Evolutionary conservation across 2,113 vertebrate species (phyloP).

Genomic region (Thermophis baileyi): DNA sequence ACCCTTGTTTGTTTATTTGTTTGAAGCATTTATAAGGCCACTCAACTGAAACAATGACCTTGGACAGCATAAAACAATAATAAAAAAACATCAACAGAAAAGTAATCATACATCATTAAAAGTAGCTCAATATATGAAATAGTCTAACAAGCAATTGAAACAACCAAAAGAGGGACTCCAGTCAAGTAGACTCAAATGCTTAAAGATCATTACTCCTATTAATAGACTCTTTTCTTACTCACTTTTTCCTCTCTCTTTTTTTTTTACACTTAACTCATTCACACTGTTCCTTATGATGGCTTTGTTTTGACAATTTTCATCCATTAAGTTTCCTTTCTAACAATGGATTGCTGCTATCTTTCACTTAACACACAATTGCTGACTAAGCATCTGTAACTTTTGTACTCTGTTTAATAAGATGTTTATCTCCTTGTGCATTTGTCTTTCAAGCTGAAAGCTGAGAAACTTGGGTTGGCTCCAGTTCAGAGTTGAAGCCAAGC

Average conservation of each 20-base stretch:
- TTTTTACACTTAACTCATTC: background rate
- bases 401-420: background rate
- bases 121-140: background rate
- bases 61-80: background rate
- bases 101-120: background rate
- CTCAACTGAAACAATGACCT: background rate
- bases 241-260: background rate
- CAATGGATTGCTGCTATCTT: background rate
- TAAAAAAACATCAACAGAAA: background rate
- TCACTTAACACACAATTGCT: conserved; percentile 42
- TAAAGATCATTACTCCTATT: background rate
- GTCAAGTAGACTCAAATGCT: background rate
- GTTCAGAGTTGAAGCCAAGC: background rate
- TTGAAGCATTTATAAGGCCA: background rate
- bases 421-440: background rate
- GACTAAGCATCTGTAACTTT: conserved; percentile 21
- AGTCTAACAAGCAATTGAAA: background rate
- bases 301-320: conserved; percentile 12
- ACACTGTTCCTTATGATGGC: background rate
- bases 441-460: conserved; percentile 47
- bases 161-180: background rate
- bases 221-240: background rate
- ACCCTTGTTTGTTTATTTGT: background rate
- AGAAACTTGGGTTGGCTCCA: conserved; percentile 10
- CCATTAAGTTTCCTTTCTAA: conserved; percentile 17